These are phyloP conservation scores for Bovichtus variegatus DNA, from an alignment of 2,797 vertebrate species.

Conservation along the genomic window DNA sequence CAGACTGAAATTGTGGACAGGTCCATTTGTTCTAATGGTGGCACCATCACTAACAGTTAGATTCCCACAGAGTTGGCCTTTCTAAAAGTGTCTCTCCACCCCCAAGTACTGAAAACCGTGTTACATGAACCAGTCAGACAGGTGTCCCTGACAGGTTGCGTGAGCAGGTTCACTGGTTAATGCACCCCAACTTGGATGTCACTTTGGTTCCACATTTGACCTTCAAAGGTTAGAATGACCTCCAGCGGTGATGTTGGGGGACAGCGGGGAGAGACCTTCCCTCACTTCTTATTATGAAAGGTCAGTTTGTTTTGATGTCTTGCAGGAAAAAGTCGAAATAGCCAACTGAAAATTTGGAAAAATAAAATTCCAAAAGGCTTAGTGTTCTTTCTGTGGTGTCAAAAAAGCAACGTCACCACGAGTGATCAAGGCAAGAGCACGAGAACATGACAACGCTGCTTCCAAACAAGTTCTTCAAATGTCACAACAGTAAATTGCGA, in stretches of 20 bases:
- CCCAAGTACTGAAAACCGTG: constrained; percentile 41
- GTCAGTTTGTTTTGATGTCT: constrained; percentile 59
- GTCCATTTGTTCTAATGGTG: constrained; percentile 25
- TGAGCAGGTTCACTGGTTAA: constrained; percentile 57
- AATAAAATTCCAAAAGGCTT: constrained; percentile 1
- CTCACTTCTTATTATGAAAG: constrained; percentile 59
- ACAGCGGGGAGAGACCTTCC: background rate
- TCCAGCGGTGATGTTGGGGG: constrained; percentile 52
- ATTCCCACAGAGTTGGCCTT: constrained; percentile 70
- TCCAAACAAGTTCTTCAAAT: no score
- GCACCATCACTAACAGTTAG: constrained; percentile 34
- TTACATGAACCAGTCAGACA: constrained; percentile 61
- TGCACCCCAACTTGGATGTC: constrained; percentile 52
- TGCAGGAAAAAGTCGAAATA: constrained; percentile 19
- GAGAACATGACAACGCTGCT: background rate
- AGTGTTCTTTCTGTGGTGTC: background rate
- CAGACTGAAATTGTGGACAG: constrained; percentile 18
- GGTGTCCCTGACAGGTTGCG: constrained; percentile 49
- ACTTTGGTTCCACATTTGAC: constrained; percentile 60
- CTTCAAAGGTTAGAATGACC: constrained; percentile 78
- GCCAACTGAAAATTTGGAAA: constrained; percentile 1
- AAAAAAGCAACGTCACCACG: no score
- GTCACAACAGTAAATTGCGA: no score
- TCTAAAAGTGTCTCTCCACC: constrained; percentile 55
- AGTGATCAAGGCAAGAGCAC: background rate